Base-by-base conservation (phyloP, 2,888 invertebrate species). In the Glyphotaelius pellucidus region DNA sequence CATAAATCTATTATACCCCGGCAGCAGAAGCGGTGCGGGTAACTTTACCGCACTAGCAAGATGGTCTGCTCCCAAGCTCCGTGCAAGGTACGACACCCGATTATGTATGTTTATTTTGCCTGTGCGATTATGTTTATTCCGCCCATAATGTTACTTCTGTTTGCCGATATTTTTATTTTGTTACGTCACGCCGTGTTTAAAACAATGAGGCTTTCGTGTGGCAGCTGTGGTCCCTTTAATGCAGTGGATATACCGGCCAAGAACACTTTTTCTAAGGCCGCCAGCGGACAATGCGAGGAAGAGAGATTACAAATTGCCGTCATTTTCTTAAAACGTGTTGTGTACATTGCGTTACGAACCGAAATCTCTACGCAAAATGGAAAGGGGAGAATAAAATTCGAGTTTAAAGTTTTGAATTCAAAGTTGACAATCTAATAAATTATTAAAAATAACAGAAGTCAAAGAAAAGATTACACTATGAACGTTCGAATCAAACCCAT, bases 1-100 rank as follows among this genome's bases (percentile, higher is more conserved):
- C 93, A 93, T 93, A 93, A 93, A 93, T 93, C 93, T 93, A 93
- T 92, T 92, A 88, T 91, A 79, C 90, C 83, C 38, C 67, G 80
- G 88, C 88, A 90, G 92, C 90, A 80, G 85, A 79, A 90, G 91
- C 91, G 79, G 85, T 88, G 67, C 67, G 67, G 67, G 67, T 67
- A 67, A 67, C 67, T 67, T 67, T 1, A 67, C 52, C 25, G 52
- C 67, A 67, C 25, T 9, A n/a, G 67, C 67, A 15, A 52, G 47
- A 12, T 15, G 52, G 67, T 67, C 67, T 67, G 67, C 67, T 67
- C 25, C 42, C 42, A 35, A 91, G 31, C 35, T 67, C 87, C 90
- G 81, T 87, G 92, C 92, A 90, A 91, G 67, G 83, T 91, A 92
- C 92, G 87, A 92, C 92, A 92, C 92, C 90, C 91, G 90, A 90